Base-by-base conservation (phyloP, 2,113 vertebrate species). In the Pogonocichla stellata region DNA sequence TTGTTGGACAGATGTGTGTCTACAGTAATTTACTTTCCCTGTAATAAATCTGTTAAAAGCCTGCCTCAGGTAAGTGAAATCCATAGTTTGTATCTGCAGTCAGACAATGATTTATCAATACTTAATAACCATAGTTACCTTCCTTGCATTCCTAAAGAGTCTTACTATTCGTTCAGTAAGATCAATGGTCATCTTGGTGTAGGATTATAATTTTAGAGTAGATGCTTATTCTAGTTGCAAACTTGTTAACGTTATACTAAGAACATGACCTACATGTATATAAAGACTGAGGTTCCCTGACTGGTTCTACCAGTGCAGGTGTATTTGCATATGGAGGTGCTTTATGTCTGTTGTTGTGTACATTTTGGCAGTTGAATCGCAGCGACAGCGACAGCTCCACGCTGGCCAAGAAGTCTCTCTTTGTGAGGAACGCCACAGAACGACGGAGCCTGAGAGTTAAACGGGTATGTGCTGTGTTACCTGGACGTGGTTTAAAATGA, bases 371-470 rank as follows among this genome's bases (percentile, higher is more conserved):
- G 98, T 34, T 99, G 97, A 99, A 98, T 92, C 97, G 98, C 62
- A 99, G 98, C 33, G 98, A 98, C 98, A 99, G 98, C 1, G 98
- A 99, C 98, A 99, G 98, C 86, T 99, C 98, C 26, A 98, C 98
- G 0, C 90, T 99, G 54, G 98, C 98, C 91, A 98, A 97, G 92
- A 98, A 98, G 58, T 98, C 98, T n/a, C 97, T 98, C 31, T 99
- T 99, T 78, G 98, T 99, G 86, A 97, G 98, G 86, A 99, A 98
- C 17, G 98, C 98, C 62, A 97, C 96, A 0, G 98, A 98, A 74
- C 97, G 98, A 26, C 97, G 97, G 50, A 99, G 98, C 91, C 89
- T 99, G 29, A 94, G 98, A 86, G 97, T 98, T n/a, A 99, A 98
- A 96, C 95, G 95, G 98, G 98, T 99, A 98, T 0, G 98, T 98